Evolutionary conservation across 1,140 invertebrate genomes (phyloP), one percentile per base, ranked within the genome.

Genomic region (Grapholita molesta): DNA sequence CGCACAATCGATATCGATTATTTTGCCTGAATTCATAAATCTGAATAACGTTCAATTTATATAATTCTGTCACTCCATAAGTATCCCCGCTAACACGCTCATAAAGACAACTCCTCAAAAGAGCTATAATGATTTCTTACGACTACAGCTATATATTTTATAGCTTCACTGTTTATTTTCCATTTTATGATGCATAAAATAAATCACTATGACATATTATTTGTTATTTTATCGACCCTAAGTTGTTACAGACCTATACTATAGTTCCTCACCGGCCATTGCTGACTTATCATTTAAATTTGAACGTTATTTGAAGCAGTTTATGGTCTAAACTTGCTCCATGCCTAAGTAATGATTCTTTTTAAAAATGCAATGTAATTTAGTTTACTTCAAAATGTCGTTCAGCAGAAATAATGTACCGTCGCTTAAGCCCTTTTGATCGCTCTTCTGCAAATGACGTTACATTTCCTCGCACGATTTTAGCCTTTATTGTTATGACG

Each of bases 161-260:
- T 80, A 68, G 66, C 64, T 73, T 48, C 73, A 74, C 72, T 74
- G 78, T 77, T 77, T 77, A 80, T 76, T 70, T 73, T 66, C 70
- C 68, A 69, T 80, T 80, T 79, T 77, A 80, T 76, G 78, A 65
- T 52, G 67, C 78, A 75, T 80, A 80, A 80, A 80, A 77, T 77
- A 77, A 80, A 80, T 80, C 71, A 77, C 78, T 52, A 71, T 76
- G 71, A 77, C 72, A 71, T 80, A 80, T 61, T 61, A 61, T 77
- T 70, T 77, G 61, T 69, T 69, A 53, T 80, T 79, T 80, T 80
- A 80, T 71, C 73, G 69, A 70, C 75, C 75, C 66, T 68, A 74
- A 76, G 55, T 77, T 73, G 73, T 73, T 77, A 61, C 15, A 42
- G 38, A 42, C 38, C 38, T 42, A 42, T 21, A 48, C 38, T 42